Evolutionary conservation across 2,113 vertebrate genomes (phyloP).

Genomic region (Engraulis encrasicolus): DNA sequence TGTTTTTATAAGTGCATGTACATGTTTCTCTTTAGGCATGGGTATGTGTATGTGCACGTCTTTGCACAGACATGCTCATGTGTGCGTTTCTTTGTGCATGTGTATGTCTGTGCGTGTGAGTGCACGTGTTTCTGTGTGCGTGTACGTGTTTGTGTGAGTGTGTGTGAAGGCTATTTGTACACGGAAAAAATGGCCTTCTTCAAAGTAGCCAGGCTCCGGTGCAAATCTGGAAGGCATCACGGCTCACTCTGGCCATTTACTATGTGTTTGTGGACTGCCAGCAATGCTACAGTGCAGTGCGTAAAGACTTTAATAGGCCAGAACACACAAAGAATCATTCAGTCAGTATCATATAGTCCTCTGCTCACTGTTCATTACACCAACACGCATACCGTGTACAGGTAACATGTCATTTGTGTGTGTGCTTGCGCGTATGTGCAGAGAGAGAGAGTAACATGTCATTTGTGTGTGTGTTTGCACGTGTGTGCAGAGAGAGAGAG

Average conservation of each 20-base stretch:
- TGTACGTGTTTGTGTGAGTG: too few relatives aligned
- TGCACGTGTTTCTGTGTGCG: too few relatives aligned
- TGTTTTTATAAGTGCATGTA: too few relatives aligned
- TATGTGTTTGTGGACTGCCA: slow-evolving; percentile 53
- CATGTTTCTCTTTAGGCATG: background rate
- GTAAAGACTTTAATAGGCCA: slow-evolving; percentile 58
- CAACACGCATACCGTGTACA: background rate
- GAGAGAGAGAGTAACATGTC: background rate
- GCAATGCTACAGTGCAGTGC: slow-evolving; percentile 51
- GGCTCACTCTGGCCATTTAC: slow-evolving; percentile 60
- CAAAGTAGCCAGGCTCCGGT: slow-evolving; percentile 50
- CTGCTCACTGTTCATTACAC: slow-evolving; percentile 11
- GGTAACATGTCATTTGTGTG: background rate
- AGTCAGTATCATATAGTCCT: background rate
- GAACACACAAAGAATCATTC: background rate
- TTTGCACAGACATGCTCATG: slow-evolving; percentile 5
- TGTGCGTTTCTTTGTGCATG: background rate
- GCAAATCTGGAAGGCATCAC: slow-evolving; percentile 72
- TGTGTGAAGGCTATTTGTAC: too few relatives aligned
- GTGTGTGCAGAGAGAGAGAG: background rate
- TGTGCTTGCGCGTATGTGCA: background rate
- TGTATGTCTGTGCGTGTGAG: too few relatives aligned
- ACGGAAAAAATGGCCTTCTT: too few relatives aligned
- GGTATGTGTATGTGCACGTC: background rate
- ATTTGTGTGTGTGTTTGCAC: too few relatives aligned